phyloP scores from a whole-genome alignment of 2,113 vertebrate genomes.

The Raja brachyura region DNA sequence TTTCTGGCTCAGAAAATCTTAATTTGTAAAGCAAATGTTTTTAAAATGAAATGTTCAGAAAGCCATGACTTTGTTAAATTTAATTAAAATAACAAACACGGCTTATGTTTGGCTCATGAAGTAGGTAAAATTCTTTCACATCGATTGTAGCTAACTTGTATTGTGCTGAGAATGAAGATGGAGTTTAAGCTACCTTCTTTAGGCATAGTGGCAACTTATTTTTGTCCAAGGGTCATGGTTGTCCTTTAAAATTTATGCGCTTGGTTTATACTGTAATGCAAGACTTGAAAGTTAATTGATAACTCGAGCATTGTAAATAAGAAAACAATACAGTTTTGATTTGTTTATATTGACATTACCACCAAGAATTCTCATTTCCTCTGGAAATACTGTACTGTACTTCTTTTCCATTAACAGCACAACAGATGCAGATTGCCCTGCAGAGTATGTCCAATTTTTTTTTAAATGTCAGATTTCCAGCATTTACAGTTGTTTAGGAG shows the following conservation, averaged over 20 bases:
- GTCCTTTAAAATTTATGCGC: background rate
- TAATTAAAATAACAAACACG: conserved; percentile 17
- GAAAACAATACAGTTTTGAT: background rate
- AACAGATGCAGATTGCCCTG: too few species aligned
- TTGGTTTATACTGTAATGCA: background rate
- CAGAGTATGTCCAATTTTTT: too few species aligned
- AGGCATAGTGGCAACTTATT: too few species aligned
- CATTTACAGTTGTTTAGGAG: background rate
- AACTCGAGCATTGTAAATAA: background rate
- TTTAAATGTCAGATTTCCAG: too few species aligned
- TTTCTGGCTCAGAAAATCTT: conserved; percentile 31
- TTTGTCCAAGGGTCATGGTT: background rate
- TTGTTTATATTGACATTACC: background rate
- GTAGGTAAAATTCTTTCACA: background rate
- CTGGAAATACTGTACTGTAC: background rate
- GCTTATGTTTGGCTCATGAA: too few species aligned
- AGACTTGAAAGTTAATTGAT: background rate
- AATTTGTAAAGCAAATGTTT: conserved; percentile 12
- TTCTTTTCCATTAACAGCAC: too few species aligned
- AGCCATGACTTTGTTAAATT: conserved; percentile 27
- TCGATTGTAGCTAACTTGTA: background rate
- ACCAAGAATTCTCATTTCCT: background rate
- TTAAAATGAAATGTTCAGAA: conserved; percentile 15
- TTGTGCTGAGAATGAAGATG: background rate
- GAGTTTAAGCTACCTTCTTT: background rate